These are phyloP conservation scores for Habropoda laboriosa DNA, from an alignment of 1,140 invertebrate species.

Conservation along the genomic window DNA sequence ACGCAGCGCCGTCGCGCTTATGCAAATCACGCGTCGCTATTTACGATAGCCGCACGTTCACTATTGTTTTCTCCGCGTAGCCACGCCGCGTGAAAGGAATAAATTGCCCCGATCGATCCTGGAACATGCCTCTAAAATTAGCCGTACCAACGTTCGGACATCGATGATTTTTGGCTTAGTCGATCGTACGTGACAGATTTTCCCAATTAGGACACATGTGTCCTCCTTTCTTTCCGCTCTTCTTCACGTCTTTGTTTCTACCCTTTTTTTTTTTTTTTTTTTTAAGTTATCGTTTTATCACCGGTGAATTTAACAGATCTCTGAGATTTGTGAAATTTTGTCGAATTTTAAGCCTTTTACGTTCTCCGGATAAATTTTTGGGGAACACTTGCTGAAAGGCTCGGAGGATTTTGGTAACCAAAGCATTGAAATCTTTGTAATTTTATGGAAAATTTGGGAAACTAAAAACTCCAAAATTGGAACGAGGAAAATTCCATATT, in stretches of 20 bases:
- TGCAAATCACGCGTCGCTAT: constrained; percentile 29
- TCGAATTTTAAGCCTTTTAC: too few species aligned
- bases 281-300: too few species aligned
- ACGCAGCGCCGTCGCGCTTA: neutral
- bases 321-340: too few species aligned
- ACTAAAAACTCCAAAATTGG: too few species aligned
- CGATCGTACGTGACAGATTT: constrained; percentile 12
- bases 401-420: too few species aligned
- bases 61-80: constrained; percentile 16
- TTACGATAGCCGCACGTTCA: constrained; percentile 23
- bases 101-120: constrained; percentile 23
- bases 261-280: neutral
- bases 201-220: neutral
- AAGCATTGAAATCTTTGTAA: too few species aligned
- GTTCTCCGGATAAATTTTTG: too few species aligned
- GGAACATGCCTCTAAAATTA: constrained; percentile 22
- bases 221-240: neutral
- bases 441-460: too few species aligned
- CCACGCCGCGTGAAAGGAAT: constrained; percentile 17
- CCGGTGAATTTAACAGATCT: too few species aligned
- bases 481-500: too few species aligned
- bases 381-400: too few species aligned
- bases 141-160: neutral
- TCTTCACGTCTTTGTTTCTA: too few species aligned
- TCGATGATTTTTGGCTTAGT: constrained; percentile 9